Percentiles rank a stretch among this genome's conserved stretches.
Conservation (phyloP, 2,888 invertebrate species). For the Junonia oenone region DNA sequence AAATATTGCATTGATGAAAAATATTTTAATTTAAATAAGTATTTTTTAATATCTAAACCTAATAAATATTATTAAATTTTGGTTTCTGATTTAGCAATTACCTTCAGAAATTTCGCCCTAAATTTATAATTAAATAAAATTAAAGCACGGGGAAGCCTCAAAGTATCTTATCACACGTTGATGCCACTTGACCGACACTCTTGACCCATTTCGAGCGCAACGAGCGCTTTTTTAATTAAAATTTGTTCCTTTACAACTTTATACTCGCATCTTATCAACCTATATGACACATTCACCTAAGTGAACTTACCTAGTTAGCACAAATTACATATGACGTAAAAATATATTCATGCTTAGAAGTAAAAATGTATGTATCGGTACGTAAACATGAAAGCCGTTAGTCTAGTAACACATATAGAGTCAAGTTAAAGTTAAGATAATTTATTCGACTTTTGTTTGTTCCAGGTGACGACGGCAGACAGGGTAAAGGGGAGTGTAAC, state of each 20-base stretch:
- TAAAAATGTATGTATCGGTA: too few species aligned
- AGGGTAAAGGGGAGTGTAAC: constrained; percentile 37
- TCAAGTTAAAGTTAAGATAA: background rate
- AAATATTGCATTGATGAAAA: too few species aligned
- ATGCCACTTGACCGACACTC: constrained; percentile 9
- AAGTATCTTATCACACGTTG: constrained; percentile 15
- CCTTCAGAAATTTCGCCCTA: background rate
- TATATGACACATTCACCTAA: too few species aligned
- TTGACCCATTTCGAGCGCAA: constrained; percentile 12
- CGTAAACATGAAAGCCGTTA: background rate
- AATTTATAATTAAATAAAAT: background rate
- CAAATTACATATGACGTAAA: too few species aligned
- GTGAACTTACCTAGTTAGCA: too few species aligned
- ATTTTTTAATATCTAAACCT: too few species aligned
- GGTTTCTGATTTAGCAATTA: background rate
- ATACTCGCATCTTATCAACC: background rate
- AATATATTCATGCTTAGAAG: background rate
- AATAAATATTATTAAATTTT: background rate
- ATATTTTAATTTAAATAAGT: too few species aligned
- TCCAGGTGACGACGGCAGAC: constrained; percentile 42
- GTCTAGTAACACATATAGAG: background rate
- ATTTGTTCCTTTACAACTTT: constrained; percentile 3
- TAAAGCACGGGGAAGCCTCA: background rate
- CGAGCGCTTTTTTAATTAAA: constrained; percentile 9
- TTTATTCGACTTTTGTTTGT: constrained; percentile 43